Conservation (phyloP, 2,888 invertebrate species). For the Eupithecia dodoneata region DNA sequence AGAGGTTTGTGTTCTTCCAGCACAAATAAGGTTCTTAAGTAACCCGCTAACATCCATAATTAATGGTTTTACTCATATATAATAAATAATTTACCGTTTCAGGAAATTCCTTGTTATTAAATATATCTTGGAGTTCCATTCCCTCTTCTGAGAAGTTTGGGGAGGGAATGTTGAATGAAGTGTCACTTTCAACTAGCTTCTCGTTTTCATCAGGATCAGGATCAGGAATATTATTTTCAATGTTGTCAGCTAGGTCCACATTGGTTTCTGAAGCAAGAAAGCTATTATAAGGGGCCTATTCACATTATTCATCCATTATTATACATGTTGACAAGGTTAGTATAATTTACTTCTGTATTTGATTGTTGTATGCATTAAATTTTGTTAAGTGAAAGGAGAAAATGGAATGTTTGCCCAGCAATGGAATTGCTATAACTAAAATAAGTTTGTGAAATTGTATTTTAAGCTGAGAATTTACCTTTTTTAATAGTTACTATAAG, state of each 20-base stretch:
- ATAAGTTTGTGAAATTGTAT: background rate
- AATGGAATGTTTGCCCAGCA: background rate
- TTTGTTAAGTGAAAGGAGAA: background rate
- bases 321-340: background rate
- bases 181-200: slow-evolving; percentile 58
- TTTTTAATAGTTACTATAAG: slow-evolving; percentile 63
- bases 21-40: background rate
- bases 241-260: background rate
- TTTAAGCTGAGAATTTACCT: slow-evolving; percentile 54
- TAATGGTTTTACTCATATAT: background rate
- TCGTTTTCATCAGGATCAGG: slow-evolving; percentile 41
- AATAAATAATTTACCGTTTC: slow-evolving; percentile 56
- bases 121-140: slow-evolving; percentile 57
- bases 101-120: slow-evolving; percentile 63
- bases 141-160: slow-evolving; percentile 64
- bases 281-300: background rate
- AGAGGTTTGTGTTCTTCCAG: background rate
- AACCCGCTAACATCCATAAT: background rate
- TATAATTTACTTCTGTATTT: too few species aligned
- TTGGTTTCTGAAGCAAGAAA: background rate
- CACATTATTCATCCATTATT: background rate
- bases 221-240: background rate
- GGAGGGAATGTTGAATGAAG: slow-evolving; percentile 64
- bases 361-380: background rate
- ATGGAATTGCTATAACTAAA: background rate